Evolutionary conservation across 2,113 vertebrate species (phyloP).

Genomic region (Gavialis gangeticus): DNA sequence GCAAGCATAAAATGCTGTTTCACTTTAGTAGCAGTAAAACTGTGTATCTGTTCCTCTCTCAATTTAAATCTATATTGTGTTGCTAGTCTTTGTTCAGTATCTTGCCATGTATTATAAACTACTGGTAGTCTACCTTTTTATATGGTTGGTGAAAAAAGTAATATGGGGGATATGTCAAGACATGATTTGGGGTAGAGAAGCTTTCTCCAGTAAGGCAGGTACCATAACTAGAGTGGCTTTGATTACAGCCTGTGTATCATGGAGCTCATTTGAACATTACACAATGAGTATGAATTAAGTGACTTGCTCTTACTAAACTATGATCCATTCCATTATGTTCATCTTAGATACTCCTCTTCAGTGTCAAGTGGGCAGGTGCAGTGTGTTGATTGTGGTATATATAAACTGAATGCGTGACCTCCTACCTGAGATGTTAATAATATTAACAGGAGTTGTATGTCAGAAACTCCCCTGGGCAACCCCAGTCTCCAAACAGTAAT

Average conservation of each 20-base stretch:
- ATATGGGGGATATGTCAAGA: not conserved
- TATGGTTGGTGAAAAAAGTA: not conserved
- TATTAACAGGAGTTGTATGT: not conserved
- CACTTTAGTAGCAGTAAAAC: slow-evolving; percentile 26
- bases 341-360: not conserved
- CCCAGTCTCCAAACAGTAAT: not conserved
- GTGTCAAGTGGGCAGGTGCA: not conserved
- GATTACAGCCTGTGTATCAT: not conserved
- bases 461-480: not conserved
- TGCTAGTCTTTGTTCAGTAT: slow-evolving; percentile 27
- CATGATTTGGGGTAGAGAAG: slow-evolving; percentile 8
- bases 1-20: slow-evolving; percentile 47
- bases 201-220: not conserved
- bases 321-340: not conserved
- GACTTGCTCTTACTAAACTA: not conserved
- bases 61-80: not conserved
- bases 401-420: not conserved
- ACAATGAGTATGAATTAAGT: not conserved
- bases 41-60: not conserved
- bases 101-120: not conserved
- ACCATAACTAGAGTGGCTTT: slow-evolving; percentile 61
- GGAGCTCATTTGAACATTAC: not conserved
- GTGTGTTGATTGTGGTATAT: not conserved
- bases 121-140: not conserved
- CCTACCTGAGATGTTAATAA: not conserved